Evolutionary conservation across 92 coral and sea anemone species (phyloP).

Genomic region (Epizoanthus fatuus): DNA sequence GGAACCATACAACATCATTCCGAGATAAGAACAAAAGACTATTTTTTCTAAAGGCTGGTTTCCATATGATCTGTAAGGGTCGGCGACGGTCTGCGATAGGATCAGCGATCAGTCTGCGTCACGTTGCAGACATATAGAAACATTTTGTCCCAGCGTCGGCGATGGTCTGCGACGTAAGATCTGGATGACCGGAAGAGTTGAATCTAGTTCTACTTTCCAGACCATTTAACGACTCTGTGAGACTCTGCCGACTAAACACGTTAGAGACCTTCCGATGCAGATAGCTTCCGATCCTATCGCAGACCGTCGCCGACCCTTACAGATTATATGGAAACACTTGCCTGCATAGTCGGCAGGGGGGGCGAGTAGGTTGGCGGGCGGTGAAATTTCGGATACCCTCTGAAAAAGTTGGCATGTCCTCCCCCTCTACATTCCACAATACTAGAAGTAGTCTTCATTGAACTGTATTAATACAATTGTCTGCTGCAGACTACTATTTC

Average conservation of each 20-base stretch:
- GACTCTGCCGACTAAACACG: not conserved
- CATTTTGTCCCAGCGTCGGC: not conserved
- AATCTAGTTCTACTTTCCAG: conserved; percentile 14
- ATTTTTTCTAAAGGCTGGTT: not conserved
- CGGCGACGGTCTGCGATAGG: not conserved
- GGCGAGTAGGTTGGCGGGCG: too few relatives aligned
- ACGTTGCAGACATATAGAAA: not conserved
- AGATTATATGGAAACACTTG: not conserved
- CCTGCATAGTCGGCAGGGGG: too few relatives aligned
- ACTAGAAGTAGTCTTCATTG: too few relatives aligned
- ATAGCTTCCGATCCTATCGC: not conserved
- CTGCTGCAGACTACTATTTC: too few relatives aligned
- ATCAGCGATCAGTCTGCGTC: not conserved
- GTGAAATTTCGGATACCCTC: too few relatives aligned
- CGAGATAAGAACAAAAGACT: too few relatives aligned
- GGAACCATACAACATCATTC: too few relatives aligned
- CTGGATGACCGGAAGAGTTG: not conserved
- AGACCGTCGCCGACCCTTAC: not conserved
- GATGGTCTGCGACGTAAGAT: not conserved
- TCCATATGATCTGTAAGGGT: not conserved
- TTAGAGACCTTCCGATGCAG: not conserved
- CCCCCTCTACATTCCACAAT: too few relatives aligned
- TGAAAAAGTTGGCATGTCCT: too few relatives aligned
- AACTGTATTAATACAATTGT: too few relatives aligned
- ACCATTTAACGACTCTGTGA: not conserved